Percentiles rank a stretch among this genome's conserved stretches.
These are phyloP conservation scores for Xestia ashworthii DNA, from an alignment of 2,888 invertebrate species.

Conservation along the genomic window DNA sequence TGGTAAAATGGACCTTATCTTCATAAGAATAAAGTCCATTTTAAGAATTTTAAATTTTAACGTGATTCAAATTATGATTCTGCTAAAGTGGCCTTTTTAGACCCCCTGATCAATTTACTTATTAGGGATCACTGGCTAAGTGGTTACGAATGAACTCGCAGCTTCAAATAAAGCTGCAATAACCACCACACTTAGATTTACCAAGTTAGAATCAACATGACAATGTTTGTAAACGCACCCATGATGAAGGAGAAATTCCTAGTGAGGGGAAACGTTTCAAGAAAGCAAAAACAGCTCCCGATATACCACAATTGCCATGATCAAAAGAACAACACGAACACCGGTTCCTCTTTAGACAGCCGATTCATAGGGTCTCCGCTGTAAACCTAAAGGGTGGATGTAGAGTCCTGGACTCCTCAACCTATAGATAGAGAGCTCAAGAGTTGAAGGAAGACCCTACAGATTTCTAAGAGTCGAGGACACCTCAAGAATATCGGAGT, in stretches of 20 bases:
- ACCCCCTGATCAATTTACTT: too few relatives aligned
- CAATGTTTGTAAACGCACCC: too few relatives aligned
- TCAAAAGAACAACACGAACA: background rate
- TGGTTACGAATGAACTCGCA: background rate
- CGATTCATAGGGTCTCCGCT: background rate
- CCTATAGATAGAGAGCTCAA: background rate
- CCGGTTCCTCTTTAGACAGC: background rate
- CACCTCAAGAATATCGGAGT: background rate
- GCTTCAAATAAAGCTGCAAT: background rate
- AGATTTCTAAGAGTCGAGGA: background rate
- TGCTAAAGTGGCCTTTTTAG: too few relatives aligned
- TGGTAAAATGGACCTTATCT: too few relatives aligned
- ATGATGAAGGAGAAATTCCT: too few relatives aligned
- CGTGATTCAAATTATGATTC: too few relatives aligned
- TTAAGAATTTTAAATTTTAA: too few relatives aligned
- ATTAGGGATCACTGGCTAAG: background rate
- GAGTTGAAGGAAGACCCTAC: background rate
- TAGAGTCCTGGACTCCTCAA: background rate
- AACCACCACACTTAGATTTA: background rate
- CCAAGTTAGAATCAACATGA: background rate
- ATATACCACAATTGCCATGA: background rate
- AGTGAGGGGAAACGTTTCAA: too few relatives aligned
- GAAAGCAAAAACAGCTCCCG: too few relatives aligned
- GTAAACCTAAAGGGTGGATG: background rate
- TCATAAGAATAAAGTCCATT: too few relatives aligned